Evolutionary conservation across 2,797 vertebrate genomes (phyloP).

Genomic region (Petrocephalus sullivani): DNA sequence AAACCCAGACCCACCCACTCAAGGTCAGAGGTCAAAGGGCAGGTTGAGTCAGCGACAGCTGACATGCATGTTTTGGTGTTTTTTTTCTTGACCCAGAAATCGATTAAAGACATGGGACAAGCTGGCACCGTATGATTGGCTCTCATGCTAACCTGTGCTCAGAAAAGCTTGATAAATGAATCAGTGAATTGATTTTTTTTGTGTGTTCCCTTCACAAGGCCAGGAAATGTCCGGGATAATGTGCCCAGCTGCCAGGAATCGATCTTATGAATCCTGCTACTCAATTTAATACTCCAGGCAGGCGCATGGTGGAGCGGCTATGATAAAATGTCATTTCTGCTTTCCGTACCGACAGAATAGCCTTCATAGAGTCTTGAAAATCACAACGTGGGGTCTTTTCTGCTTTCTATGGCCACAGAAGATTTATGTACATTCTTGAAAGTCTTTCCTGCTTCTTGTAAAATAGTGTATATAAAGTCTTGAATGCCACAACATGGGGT

Average conservation of each 20-base stretch:
- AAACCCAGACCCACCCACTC: too few species aligned
- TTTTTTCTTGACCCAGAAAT: constrained; percentile 14
- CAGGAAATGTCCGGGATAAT: constrained; percentile 38
- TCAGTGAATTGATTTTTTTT: constrained; percentile 36
- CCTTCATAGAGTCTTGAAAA: not conserved
- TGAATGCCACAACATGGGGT: not conserved
- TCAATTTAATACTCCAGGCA: constrained; percentile 28
- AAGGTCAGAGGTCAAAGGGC: too few species aligned
- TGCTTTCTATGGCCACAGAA: not conserved
- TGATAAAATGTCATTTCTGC: not conserved
- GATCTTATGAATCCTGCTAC: constrained; percentile 34
- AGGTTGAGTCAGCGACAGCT: not conserved
- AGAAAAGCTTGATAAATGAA: constrained; percentile 37
- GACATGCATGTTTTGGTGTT: not conserved
- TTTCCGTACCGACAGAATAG: not conserved
- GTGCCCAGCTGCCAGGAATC: constrained; percentile 33
- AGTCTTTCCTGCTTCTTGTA: too few species aligned
- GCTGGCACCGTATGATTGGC: constrained; percentile 1
- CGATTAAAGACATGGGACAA: constrained; percentile 19
- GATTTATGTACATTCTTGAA: not conserved
- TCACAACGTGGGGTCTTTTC: not conserved
- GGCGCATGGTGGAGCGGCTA: not conserved
- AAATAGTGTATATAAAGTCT: not conserved
- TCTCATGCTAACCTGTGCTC: not conserved
- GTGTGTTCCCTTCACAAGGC: constrained; percentile 14